Percentiles rank a stretch among this genome's conserved stretches.
Evolutionary conservation across 37 sponge, comb jelly and placozoan species (phyloP).

Genomic region (Ianthella basta): DNA sequence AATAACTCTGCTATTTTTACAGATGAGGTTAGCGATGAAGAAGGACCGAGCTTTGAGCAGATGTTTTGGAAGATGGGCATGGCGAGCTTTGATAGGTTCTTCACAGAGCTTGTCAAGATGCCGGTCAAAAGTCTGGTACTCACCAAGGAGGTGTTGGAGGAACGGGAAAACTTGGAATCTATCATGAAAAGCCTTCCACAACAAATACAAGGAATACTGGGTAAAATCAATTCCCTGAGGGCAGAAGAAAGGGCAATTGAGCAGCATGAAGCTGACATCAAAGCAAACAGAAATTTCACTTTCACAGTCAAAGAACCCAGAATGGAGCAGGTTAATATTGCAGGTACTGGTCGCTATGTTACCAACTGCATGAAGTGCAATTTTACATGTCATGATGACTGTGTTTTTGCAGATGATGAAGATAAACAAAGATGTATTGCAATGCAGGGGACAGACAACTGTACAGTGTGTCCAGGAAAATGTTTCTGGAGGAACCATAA

Average conservation of each 20-base stretch:
- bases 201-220: conserved; percentile 40
- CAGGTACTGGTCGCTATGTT: conserved; percentile 41
- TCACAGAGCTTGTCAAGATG: conserved; percentile 30
- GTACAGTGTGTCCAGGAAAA: conserved; percentile 59
- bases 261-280: conserved; percentile 46
- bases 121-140: conserved; percentile 42
- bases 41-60: conserved; percentile 38
- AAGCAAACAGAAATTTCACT: conserved; percentile 61
- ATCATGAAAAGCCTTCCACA: conserved; percentile 47
- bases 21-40: not conserved
- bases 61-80: conserved; percentile 83
- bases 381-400: conserved; percentile 71
- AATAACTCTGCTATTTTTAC: conserved; percentile 71
- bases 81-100: conserved; percentile 55
- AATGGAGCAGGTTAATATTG: conserved; percentile 38
- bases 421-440: conserved; percentile 67
- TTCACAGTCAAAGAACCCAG: conserved; percentile 43
- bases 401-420: conserved; percentile 50
- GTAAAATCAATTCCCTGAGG: conserved; percentile 51
- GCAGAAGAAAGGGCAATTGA: conserved; percentile 50
- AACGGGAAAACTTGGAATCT: conserved; percentile 58
- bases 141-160: conserved; percentile 68
- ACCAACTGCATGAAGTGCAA: conserved; percentile 80
- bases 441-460: conserved; percentile 45
- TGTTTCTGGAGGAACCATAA: conserved; percentile 68